Base-by-base conservation (phyloP, 2,797 vertebrate species). In the Gambusia yucatana region DNA sequence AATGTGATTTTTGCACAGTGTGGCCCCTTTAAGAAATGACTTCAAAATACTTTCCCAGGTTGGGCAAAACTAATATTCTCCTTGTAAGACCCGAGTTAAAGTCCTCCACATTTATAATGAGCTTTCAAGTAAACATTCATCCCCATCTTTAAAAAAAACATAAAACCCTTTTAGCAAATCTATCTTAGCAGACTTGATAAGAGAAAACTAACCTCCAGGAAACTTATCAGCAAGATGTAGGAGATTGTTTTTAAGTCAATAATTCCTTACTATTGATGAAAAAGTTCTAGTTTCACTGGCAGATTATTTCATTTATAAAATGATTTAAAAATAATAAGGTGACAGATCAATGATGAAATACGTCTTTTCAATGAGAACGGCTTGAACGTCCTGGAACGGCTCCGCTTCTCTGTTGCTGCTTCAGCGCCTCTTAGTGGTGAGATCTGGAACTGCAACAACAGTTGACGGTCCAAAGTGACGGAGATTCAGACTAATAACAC, bases 281-380 rank as follows among this genome's bases (percentile, higher is more conserved):
- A 48, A 20, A 20, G 17, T 48, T 48, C 13, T 48, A 48, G 17
- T 48, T 48, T 13, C 17, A 20, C 5, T 20, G 17, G 6, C 47
- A 48, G 1, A 48, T 48, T 48, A 48, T 6, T 48, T 48, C 47
- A 20, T 17, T 48, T 48, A 7, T 48, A 20, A 50, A 47, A 47
- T 47, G 46, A 47, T 14, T 47, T 47, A 4, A 47, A 46, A 50
- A 47, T 2, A 47, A 17, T 16, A 33, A 33, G 33, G 43, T 48
- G 16, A 98, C 78, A 98, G 79, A 85, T 97, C 74, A 97, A 97
- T 0, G 86, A 98, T 92, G 97, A 97, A 80, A 96, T 98, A n/a
- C 96, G 96, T 20, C 94, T 98, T 75, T 97, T 98, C 85, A 94
- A 94, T 6, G 50, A 52, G 50, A 97, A 96, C 0, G 97, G 97